Evolutionary conservation across 2,888 invertebrate species (phyloP), one percentile per base, ranked within the genome.

Genomic region (Meganola albula): DNA sequence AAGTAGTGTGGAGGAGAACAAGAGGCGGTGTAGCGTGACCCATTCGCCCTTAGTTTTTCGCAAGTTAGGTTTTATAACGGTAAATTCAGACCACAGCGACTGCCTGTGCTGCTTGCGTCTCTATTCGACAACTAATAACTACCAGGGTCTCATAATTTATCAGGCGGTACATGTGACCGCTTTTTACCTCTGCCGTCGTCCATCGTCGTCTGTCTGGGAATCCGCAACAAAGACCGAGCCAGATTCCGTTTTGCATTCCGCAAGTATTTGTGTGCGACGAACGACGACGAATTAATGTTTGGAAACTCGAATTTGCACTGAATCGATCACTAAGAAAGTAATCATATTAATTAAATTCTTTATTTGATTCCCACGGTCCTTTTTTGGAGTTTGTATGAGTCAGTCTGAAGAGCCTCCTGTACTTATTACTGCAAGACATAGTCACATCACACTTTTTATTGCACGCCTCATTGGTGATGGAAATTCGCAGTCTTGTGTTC

Each of bases 211-310:
- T 72, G 85, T 85, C 85, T 85, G 85, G 77, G 85, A 84, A 85
- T 85, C 84, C 65, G 70, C 70, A 72, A 77, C 83, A 78, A 82
- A 82, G 84, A 73, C 61, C 66, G 58, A 58, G 59, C 72, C 64
- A 72, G 72, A 83, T 82, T 79, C 82, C 80, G 74, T 69, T 78
- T 78, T 76, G 80, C 80, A 82, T 85, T 82, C 83, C 77, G 53
- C 58, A 48, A 47, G 73, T 68, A 64, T 72, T 68, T 70, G 70
- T 65, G 67, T 63, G 69, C 62, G 69, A 58, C 63, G 62, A 53
- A 52, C 61, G 64, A 61, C 63, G 68, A 58, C n/a, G n/a, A 68
- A 68, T 69, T 67, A 55, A 61, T 57, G 66, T 67, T 73, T 66
- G 61, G 37, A 63, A 70, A 68, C 64, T 58, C 45, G 64, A 57